Percentiles rank a stretch among this genome's conserved stretches.
phyloP scores from a whole-genome alignment of 2,888 invertebrate genomes.

The Limnephilus marmoratus region DNA sequence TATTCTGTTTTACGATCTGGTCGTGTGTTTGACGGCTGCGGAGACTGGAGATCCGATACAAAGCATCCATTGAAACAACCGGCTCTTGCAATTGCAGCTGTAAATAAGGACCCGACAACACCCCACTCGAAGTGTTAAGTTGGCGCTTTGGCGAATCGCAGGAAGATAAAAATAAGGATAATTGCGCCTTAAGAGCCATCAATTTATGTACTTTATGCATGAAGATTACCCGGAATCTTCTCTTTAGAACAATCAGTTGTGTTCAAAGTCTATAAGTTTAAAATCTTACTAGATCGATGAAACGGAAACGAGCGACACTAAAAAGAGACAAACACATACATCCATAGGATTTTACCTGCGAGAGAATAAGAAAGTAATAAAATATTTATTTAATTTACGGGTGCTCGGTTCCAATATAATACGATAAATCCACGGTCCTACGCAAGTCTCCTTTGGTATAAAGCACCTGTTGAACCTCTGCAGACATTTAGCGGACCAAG shows the following conservation, averaged over 20 bases:
- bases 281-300: too few relatives aligned
- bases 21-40: constrained; percentile 36
- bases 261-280: background rate
- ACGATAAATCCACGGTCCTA: too few relatives aligned
- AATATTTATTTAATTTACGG: too few relatives aligned
- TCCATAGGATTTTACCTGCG: too few relatives aligned
- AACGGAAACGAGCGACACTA: too few relatives aligned
- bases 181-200: background rate
- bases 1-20: constrained; percentile 48
- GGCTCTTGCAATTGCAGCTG: constrained; percentile 5
- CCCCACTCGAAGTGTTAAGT: background rate
- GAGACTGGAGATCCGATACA: constrained; percentile 7
- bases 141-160: background rate
- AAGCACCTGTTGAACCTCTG: too few relatives aligned
- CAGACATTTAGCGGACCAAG: too few relatives aligned
- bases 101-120: background rate
- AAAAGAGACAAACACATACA: too few relatives aligned
- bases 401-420: too few relatives aligned
- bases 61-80: background rate
- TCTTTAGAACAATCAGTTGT: background rate
- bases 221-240: background rate
- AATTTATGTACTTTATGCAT: background rate
- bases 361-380: too few relatives aligned
- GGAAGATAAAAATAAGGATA: background rate
- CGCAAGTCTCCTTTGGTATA: too few relatives aligned